These are phyloP conservation scores for Peromyscus californicus DNA, from an alignment of 2,113 vertebrate genomes.

Conservation along the genomic window DNA sequence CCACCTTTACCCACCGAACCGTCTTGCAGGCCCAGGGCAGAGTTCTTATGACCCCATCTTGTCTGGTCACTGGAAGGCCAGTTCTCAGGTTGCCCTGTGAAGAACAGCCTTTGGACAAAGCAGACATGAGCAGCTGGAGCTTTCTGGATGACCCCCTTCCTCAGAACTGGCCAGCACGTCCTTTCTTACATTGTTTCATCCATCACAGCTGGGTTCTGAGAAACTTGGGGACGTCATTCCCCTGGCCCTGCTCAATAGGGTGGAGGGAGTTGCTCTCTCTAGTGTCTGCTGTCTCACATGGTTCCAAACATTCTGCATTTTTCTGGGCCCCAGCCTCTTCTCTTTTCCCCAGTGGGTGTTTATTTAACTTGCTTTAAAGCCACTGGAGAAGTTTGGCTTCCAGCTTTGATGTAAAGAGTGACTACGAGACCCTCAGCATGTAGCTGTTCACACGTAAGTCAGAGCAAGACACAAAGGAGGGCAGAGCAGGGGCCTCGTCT, in stretches of 20 bases:
- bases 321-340: conserved; percentile 63
- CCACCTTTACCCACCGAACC: not conserved
- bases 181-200: not conserved
- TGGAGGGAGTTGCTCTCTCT: not conserved
- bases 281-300: not conserved
- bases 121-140: not conserved
- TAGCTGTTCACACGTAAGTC: conserved; percentile 86
- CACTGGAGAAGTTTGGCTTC: conserved; percentile 89
- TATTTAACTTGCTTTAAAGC: conserved; percentile 91
- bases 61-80: not conserved
- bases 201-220: not conserved
- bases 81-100: not conserved
- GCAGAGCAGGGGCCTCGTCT: conserved; percentile 79
- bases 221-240: not conserved
- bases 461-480: conserved; percentile 78
- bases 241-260: not conserved
- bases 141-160: not conserved
- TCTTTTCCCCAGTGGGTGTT: conserved; percentile 82
- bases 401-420: conserved; percentile 90
- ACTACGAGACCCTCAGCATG: conserved; percentile 88
- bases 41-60: not conserved
- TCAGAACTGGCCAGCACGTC: not conserved
- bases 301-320: conserved; percentile 46
- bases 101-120: not conserved
- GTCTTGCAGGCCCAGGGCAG: not conserved